phyloP scores from a whole-genome alignment of 2,888 invertebrate genomes.

The Adelognathus sp. region DNA sequence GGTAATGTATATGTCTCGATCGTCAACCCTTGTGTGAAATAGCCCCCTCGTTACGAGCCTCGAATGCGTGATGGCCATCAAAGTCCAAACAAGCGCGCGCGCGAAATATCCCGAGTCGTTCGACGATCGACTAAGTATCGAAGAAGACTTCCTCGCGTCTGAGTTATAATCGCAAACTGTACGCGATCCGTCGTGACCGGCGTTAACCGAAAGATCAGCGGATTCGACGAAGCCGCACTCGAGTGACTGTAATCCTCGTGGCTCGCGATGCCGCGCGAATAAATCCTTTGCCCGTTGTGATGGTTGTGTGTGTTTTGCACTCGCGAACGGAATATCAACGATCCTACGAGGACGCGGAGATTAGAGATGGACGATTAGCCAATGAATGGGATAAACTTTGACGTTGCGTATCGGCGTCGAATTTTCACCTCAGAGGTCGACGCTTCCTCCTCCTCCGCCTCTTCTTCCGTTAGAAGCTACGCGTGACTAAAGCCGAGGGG shows the following conservation, averaged over 20 bases:
- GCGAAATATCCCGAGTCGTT: too few species aligned
- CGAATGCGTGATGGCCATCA: neutral
- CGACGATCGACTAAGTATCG: neutral
- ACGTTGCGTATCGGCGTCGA: conserved; percentile 3
- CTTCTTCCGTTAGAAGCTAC: conserved; percentile 2
- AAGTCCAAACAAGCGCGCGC: neutral
- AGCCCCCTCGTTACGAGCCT: neutral
- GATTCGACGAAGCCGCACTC: conserved; percentile 11
- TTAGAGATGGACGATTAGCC: conserved; percentile 44
- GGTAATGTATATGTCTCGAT: neutral
- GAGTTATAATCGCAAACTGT: neutral
- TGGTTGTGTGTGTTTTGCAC: neutral
- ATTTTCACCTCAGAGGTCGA: conserved; percentile 24
- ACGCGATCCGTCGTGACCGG: neutral
- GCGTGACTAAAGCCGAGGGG: conserved; percentile 5
- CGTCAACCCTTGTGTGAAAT: neutral
- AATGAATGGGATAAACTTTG: conserved; percentile 28
- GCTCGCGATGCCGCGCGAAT: conserved; percentile 16
- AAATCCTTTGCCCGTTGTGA: neutral
- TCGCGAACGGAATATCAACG: conserved; percentile 39
- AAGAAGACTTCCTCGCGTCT: neutral
- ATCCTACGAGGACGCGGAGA: conserved; percentile 25
- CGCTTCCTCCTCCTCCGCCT: conserved; percentile 14
- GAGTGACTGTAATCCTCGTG: neutral
- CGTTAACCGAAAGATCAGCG: conserved; percentile 29